Conservation (phyloP, 2,797 vertebrate genomes). For the Rhodeus uyekii region DNA sequence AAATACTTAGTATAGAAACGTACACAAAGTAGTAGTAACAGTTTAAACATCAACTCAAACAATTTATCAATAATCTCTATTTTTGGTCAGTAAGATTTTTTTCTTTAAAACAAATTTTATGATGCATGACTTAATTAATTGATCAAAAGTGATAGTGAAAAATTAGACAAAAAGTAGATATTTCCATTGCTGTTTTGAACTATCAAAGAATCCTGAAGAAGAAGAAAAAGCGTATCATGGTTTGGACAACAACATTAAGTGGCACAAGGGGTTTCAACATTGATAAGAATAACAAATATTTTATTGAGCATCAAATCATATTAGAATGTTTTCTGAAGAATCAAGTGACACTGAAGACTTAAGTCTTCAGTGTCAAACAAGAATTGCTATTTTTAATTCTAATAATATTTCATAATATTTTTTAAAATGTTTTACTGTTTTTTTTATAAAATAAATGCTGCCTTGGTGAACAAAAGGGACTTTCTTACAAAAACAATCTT, state of each 20-base stretch:
- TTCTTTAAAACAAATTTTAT: background rate
- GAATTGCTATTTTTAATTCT: too few relatives aligned
- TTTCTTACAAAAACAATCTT: too few relatives aligned
- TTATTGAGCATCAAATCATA: background rate
- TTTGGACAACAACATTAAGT: too few relatives aligned
- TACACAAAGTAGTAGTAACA: background rate
- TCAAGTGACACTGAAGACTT: background rate
- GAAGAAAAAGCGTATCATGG: too few relatives aligned
- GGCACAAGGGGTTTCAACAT: background rate
- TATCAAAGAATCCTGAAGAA: too few relatives aligned
- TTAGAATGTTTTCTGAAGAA: background rate
- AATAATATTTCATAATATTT: too few relatives aligned
- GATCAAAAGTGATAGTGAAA: background rate
- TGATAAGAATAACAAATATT: background rate
- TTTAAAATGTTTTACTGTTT: too few relatives aligned
- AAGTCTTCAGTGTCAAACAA: too few relatives aligned
- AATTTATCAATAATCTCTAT: background rate
- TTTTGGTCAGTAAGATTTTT: background rate
- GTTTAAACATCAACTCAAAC: background rate
- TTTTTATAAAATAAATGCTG: too few relatives aligned
- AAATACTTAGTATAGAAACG: background rate
- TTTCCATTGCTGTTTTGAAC: background rate
- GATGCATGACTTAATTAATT: background rate
- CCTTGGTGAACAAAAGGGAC: too few relatives aligned
- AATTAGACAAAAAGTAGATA: background rate